These are phyloP conservation scores for Delichon dasypus DNA, from an alignment of 2,797 vertebrate species.

Conservation along the genomic window DNA sequence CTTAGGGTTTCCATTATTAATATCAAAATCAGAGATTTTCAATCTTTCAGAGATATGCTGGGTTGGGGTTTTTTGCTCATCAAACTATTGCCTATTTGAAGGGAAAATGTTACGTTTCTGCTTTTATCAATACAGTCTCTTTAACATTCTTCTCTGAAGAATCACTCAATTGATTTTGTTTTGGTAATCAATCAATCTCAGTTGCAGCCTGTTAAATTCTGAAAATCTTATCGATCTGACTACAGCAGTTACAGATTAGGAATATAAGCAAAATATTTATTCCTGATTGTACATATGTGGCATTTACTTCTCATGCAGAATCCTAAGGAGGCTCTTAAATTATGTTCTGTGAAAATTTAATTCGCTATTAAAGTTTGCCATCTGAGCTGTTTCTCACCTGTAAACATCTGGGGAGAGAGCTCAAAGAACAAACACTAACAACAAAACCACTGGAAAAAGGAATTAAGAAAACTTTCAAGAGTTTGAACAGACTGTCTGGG, in stretches of 20 bases:
- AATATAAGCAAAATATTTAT: not conserved
- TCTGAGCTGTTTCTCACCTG: not conserved
- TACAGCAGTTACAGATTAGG: not conserved
- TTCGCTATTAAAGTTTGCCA: not conserved
- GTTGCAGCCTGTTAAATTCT: not conserved
- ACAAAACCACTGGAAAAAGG: not conserved
- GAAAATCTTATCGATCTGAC: not conserved
- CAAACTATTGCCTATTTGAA: not conserved
- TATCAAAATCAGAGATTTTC: not conserved
- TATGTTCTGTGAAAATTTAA: not conserved
- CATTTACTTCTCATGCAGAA: not conserved
- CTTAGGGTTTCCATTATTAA: not conserved
- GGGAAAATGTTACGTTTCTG: not conserved
- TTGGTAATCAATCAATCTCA: not conserved
- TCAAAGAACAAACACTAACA: not conserved
- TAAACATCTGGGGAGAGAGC: not conserved
- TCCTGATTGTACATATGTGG: not conserved
- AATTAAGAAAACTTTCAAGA: not conserved
- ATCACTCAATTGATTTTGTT: not conserved
- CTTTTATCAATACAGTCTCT: not conserved
- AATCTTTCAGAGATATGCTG: not conserved
- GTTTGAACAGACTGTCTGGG: not conserved
- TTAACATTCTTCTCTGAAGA: not conserved
- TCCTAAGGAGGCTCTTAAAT: not conserved
- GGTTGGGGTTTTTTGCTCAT: not conserved